phyloP scores from a whole-genome alignment of 2,888 invertebrate species.

The Dasysyrphus albostriatus region DNA sequence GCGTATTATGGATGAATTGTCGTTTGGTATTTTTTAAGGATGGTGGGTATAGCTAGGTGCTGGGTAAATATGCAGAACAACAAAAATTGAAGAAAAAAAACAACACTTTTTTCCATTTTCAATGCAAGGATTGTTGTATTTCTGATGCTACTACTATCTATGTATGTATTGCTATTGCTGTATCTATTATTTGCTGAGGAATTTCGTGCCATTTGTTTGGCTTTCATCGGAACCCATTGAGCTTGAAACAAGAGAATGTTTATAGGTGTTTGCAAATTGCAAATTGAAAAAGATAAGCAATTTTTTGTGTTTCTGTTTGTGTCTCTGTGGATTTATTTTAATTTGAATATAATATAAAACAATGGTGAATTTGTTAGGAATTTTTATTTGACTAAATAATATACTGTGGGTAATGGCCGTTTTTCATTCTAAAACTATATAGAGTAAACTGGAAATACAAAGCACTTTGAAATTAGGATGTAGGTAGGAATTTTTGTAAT shows the following conservation, averaged over 20 bases:
- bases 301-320: slow-evolving; percentile 14
- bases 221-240: slow-evolving; percentile 71
- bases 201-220: slow-evolving; percentile 59
- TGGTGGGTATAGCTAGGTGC: not conserved
- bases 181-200: slow-evolving; percentile 31
- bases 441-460: not conserved
- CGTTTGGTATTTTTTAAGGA: slow-evolving; percentile 57
- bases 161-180: not conserved
- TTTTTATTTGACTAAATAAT: not conserved
- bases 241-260: slow-evolving; percentile 64
- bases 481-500: not conserved
- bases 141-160: slow-evolving; percentile 6
- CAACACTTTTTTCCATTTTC: slow-evolving; percentile 19
- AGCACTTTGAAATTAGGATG: not conserved
- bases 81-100: slow-evolving; percentile 1
- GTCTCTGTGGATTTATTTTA: slow-evolving; percentile 6
- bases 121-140: slow-evolving; percentile 47
- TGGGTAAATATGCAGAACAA: not conserved
- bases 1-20: slow-evolving; percentile 68
- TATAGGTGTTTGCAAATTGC: slow-evolving; percentile 62
- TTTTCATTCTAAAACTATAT: not conserved
- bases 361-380: slow-evolving; percentile 1
- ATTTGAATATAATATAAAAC: slow-evolving; percentile 21
- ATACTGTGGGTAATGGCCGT: not conserved
- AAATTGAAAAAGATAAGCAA: slow-evolving; percentile 60